A percentile compares a stretch with the other conserved stretches of the same genome.
These are phyloP conservation scores for Entomobrya multifasciata DNA, from an alignment of 2,888 invertebrate genomes.

Conservation along the genomic window DNA sequence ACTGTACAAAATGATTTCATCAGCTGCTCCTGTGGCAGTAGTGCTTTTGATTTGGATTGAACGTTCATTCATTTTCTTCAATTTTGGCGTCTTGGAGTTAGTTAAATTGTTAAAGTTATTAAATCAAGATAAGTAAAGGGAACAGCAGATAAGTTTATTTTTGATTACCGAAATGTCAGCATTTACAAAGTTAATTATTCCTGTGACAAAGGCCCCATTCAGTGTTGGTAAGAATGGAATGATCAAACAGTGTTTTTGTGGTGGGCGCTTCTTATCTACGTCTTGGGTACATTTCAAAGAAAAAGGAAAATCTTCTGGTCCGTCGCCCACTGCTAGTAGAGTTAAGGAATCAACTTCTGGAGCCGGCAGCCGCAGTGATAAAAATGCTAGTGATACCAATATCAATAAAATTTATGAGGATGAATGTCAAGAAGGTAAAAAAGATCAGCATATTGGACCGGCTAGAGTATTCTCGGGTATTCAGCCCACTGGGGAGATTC, in stretches of 20 bases:
- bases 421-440: conserved; percentile 1
- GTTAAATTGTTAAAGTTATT: too few species aligned
- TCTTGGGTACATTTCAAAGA: not conserved
- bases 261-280: not conserved
- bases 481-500: conserved; percentile 96
- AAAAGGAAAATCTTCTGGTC: conserved; percentile 1
- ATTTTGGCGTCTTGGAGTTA: too few species aligned
- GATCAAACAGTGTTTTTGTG: conserved; percentile 10
- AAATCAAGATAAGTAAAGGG: too few species aligned
- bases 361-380: not conserved
- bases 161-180: not conserved
- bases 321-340: conserved; percentile 9
- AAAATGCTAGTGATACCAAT: not conserved
- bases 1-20: too few species aligned
- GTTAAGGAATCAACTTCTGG: not conserved
- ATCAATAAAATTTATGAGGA: conserved; percentile 52
- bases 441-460: conserved; percentile 44
- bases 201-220: not conserved
- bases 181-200: not conserved
- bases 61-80: too few species aligned
- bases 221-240: not conserved
- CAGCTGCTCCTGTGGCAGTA: not conserved
- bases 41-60: too few species aligned
- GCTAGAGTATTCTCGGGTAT: conserved; percentile 91
- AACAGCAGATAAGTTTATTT: too few species aligned